Conservation (phyloP, 2,113 vertebrate genomes). For the Pica pica region DNA sequence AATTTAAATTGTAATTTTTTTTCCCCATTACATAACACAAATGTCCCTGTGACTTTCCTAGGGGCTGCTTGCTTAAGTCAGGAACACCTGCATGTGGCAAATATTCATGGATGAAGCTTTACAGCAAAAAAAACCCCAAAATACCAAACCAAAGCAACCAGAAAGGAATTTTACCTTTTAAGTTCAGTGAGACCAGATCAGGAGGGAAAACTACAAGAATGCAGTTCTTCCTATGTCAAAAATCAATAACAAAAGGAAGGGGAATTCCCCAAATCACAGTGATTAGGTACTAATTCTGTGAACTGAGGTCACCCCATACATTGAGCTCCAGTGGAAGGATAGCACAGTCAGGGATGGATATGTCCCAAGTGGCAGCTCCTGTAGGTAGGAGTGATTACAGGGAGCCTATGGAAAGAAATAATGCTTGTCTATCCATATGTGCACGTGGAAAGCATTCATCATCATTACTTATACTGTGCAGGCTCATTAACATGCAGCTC, state of each 20-base stretch:
- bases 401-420: background rate
- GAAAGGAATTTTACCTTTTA: background rate
- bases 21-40: background rate
- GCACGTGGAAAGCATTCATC: conserved; percentile 19
- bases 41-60: background rate
- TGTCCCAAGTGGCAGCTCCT: background rate
- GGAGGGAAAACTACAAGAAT: background rate
- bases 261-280: background rate
- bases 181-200: background rate
- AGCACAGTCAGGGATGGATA: background rate
- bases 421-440: background rate
- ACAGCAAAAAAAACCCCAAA: background rate
- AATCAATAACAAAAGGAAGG: background rate
- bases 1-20: background rate
- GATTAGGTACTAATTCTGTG: background rate
- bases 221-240: background rate
- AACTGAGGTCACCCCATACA: background rate
- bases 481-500: conserved; percentile 13
- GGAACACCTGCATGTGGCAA: background rate
- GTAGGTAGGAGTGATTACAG: background rate
- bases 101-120: background rate
- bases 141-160: background rate
- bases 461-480: background rate
- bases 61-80: background rate
- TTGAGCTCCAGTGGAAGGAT: background rate